Conservation (phyloP, 2,888 invertebrate genomes). For the Tenthredo mesomela region DNA sequence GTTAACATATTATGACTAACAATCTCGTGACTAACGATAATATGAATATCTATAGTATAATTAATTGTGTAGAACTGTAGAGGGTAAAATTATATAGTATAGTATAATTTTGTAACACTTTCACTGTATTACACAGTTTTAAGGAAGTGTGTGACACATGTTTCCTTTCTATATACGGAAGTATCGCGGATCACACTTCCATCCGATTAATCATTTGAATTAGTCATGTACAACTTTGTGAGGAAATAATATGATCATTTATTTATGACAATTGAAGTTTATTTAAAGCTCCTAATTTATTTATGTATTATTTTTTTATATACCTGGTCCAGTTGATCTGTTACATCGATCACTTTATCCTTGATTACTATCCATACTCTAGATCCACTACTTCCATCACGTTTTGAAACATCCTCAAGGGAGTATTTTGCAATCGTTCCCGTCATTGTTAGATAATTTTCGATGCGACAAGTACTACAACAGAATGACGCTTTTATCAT, state of each 20-base stretch:
- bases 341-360: conserved; percentile 85
- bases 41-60: background rate
- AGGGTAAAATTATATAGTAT: background rate
- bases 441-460: conserved; percentile 29
- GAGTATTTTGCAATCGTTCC: conserved; percentile 70
- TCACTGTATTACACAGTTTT: background rate
- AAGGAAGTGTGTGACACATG: background rate
- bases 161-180: background rate
- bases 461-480: background rate
- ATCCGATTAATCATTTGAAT: background rate
- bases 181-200: background rate
- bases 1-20: background rate
- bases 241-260: background rate
- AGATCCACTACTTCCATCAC: conserved; percentile 81
- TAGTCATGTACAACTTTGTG: background rate
- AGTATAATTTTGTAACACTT: background rate
- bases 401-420: conserved; percentile 81
- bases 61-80: background rate
- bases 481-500: background rate
- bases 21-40: background rate
- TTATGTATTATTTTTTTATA: conserved; percentile 54
- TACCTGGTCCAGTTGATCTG: conserved; percentile 82
- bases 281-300: background rate
- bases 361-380: conserved; percentile 84
- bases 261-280: background rate